A percentile compares a stretch with the other conserved stretches of the same genome.
phyloP scores from a whole-genome alignment of 2,888 invertebrate genomes.

The Mellilla xanthometata region DNA sequence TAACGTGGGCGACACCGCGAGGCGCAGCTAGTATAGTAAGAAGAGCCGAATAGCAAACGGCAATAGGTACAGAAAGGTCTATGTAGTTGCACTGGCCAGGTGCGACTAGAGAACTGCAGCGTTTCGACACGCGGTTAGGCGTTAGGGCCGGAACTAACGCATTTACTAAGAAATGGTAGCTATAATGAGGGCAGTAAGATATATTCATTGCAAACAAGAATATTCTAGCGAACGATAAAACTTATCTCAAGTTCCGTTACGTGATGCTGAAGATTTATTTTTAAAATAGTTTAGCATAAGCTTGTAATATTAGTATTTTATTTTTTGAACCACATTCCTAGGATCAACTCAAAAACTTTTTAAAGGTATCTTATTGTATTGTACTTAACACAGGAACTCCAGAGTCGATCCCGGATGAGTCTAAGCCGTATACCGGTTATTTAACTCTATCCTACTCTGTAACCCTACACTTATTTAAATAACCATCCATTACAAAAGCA shows the following conservation, averaged over 20 bases:
- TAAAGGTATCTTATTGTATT: no score
- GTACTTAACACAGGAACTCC: slow-evolving; percentile 2
- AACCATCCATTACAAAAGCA: slow-evolving; percentile 14
- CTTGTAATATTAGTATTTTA: no score
- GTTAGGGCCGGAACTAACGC: slow-evolving; percentile 35
- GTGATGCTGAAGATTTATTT: no score
- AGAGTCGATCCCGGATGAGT: slow-evolving; percentile 7
- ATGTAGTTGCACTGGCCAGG: slow-evolving; percentile 34
- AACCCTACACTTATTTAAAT: slow-evolving; percentile 25
- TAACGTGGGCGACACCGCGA: no score
- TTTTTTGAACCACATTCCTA: no score
- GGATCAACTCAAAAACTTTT: no score
- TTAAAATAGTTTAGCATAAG: no score
- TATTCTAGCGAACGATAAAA: not conserved
- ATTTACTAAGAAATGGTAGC: slow-evolving; percentile 1
- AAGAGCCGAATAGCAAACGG: no score
- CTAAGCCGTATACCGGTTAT: slow-evolving; percentile 24
- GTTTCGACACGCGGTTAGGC: slow-evolving; percentile 31
- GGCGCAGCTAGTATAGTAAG: no score
- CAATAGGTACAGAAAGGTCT: no score
- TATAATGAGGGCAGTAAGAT: no score
- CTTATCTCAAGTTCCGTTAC: no score
- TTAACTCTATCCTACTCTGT: slow-evolving; percentile 16
- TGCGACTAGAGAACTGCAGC: slow-evolving; percentile 28
- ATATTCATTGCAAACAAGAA: not conserved